Evolutionary conservation across 2,113 vertebrate species (phyloP), one percentile per base, ranked within the genome.

Genomic region (Pseudonaja textilis): DNA sequence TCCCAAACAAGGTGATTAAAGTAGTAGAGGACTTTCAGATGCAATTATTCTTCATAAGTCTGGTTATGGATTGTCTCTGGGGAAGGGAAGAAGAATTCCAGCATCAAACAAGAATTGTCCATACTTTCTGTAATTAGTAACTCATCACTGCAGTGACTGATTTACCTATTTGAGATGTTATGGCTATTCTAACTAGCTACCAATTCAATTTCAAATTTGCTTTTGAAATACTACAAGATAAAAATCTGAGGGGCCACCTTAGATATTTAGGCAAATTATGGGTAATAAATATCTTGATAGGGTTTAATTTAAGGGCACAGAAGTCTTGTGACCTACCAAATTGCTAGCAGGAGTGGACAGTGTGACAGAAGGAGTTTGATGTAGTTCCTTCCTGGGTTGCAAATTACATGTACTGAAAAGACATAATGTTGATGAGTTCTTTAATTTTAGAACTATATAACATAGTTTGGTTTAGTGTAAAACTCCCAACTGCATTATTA

Each of bases 101-200:
- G 5, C 26, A 88, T 94, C 34, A 74, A 59, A 93, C 89, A 12
- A 39, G 88, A 92, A 94, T 45, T 39, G n/a, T 69, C 93, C 12
- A 89, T 57, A 92, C 14, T 39, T 69, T 0, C 0, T 39, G 8
- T 89, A 95, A 88, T 94, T 88, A 94, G 88, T 95, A 94, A 95
- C 93, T 92, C 88, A 85, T 81, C 55, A 85, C 55, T 42, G n/a
- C 91, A 93, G 50, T 92, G 47, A 64, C 55, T 91, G 59, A 61
- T 89, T 69, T 47, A 93, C 92, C 94, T 88, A 88, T 95, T 96
- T 93, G 45, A 52, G 92, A 18, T 52, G 91, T 92, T 92, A 88
- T 94, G 61, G 45, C 91, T 61, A 55, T 57, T 47, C 25, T 54
- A 59, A 81, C 39, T 42, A 12, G 34, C 88, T 34, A 90, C 26